Conservation (phyloP, 2,888 invertebrate species). For the Portevinia maculata region DNA sequence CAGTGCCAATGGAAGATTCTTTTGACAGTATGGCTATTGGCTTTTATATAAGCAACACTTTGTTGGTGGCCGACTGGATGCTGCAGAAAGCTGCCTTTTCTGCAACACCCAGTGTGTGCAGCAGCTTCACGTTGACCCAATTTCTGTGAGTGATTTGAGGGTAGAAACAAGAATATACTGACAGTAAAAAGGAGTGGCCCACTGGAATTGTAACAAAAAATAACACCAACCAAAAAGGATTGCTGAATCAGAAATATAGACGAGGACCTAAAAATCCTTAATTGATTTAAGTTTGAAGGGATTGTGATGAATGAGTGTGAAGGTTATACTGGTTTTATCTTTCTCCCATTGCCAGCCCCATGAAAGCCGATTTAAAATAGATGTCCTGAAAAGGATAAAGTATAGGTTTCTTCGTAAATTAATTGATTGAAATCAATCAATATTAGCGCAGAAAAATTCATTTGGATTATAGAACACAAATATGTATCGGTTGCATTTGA, state of each 20-base stretch:
- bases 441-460: conserved; percentile 44
- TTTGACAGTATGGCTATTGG: conserved; percentile 42
- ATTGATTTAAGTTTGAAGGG: conserved; percentile 69
- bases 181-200: conserved; percentile 17
- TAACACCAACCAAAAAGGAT: conserved; percentile 28
- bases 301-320: conserved; percentile 46
- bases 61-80: conserved; percentile 32
- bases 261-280: conserved; percentile 62
- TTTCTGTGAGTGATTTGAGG: conserved; percentile 66
- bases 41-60: conserved; percentile 54
- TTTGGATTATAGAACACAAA: conserved; percentile 52
- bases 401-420: conserved; percentile 38
- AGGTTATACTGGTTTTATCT: conserved; percentile 9
- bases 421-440: conserved; percentile 68
- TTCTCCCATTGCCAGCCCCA: background rate
- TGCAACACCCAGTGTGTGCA: conserved; percentile 47
- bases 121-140: conserved; percentile 59
- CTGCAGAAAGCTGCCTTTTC: conserved; percentile 23
- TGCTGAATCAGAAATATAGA: conserved; percentile 63
- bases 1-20: conserved; percentile 68
- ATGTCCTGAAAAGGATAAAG: conserved; percentile 34
- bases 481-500: conserved; percentile 23
- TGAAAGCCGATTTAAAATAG: conserved; percentile 50
- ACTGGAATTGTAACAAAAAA: background rate
- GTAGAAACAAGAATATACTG: conserved; percentile 49